Evolutionary conservation across 2,797 vertebrate species (phyloP).

Genomic region (Centropyge bicolor): DNA sequence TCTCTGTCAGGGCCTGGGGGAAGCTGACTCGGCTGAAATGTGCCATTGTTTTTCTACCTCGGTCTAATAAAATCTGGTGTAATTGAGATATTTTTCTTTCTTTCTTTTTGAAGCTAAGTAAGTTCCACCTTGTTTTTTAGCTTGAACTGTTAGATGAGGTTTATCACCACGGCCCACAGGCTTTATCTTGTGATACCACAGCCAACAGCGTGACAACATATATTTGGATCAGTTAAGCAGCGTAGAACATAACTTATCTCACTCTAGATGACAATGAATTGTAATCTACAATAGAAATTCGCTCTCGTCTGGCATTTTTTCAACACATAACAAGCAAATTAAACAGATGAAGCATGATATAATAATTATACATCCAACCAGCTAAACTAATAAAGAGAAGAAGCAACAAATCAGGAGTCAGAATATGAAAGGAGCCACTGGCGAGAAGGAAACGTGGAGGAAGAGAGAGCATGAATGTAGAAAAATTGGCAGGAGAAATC

Average conservation of each 20-base stretch:
- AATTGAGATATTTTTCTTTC: constrained; percentile 8
- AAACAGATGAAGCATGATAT: background rate
- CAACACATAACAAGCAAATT: background rate
- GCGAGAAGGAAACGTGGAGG: constrained; percentile 9
- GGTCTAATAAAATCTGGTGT: constrained; percentile 15
- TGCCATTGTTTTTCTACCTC: background rate
- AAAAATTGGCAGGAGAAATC: constrained; percentile 41
- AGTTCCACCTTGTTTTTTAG: background rate
- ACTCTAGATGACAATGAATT: background rate
- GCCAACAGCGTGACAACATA: background rate
- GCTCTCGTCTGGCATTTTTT: background rate
- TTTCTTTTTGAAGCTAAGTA: background rate
- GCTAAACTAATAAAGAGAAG: background rate
- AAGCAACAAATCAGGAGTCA: background rate
- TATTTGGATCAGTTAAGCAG: constrained; percentile 11
- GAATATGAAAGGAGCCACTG: constrained; percentile 2
- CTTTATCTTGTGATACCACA: constrained; percentile 18
- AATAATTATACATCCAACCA: background rate
- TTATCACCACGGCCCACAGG: constrained; percentile 3
- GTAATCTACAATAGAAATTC: background rate
- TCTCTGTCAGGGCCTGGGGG: background rate
- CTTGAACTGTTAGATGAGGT: background rate
- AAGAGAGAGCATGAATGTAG: background rate
- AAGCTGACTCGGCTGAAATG: constrained; percentile 8
- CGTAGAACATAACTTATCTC: background rate